Percentiles rank a stretch among this genome's conserved stretches.
These are phyloP conservation scores for Macrocentrus cingulum DNA, from an alignment of 1,140 invertebrate species.

Conservation along the genomic window DNA sequence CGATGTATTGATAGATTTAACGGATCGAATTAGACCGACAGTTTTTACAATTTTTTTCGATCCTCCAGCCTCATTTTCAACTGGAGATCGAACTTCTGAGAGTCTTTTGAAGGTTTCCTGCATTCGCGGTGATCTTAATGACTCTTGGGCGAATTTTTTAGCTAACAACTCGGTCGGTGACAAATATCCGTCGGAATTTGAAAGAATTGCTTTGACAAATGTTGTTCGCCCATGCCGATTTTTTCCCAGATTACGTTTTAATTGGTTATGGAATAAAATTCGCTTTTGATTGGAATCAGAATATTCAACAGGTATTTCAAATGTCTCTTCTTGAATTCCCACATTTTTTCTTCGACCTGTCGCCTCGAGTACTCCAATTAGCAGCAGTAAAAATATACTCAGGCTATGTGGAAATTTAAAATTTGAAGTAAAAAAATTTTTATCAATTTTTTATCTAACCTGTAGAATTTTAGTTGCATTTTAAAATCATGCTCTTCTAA, in stretches of 20 bases:
- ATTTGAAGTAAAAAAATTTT: no score
- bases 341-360: no score
- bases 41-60: background rate
- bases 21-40: conserved; percentile 15
- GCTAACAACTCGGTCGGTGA: conserved; percentile 25
- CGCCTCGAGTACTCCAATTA: no score
- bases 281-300: no score
- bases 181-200: conserved; percentile 5
- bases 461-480: no score
- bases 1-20: conserved; percentile 6
- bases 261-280: background rate
- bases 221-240: conserved; percentile 16
- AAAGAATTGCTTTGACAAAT: conserved; percentile 23
- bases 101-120: conserved; percentile 38
- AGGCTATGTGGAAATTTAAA: no score
- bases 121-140: conserved; percentile 33
- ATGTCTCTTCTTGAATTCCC: no score
- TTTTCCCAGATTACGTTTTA: background rate
- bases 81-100: conserved; percentile 9
- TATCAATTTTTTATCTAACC: no score
- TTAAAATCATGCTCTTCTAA: no score
- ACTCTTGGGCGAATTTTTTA: conserved; percentile 36
- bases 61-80: background rate
- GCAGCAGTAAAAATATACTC: no score
- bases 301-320: background rate